phyloP scores from a whole-genome alignment of 1,140 invertebrate species.

The Oppia nitens region DNA sequence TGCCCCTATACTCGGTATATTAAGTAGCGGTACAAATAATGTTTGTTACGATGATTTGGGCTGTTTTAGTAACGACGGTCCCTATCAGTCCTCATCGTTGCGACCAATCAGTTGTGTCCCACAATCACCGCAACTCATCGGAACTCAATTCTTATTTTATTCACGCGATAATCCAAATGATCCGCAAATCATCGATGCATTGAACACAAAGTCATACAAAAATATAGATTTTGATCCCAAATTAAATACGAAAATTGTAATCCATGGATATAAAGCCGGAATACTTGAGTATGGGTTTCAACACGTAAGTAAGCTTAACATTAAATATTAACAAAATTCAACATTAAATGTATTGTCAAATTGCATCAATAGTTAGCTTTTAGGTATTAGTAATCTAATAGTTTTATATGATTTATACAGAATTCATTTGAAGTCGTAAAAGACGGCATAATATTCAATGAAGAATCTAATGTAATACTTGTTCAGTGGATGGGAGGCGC shows the following conservation, averaged over 20 bases:
- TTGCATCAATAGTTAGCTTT: too few relatives aligned
- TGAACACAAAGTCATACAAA: background rate
- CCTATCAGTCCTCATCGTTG: slow-evolving; percentile 18
- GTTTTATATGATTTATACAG: too few relatives aligned
- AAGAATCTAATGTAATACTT: slow-evolving; percentile 28
- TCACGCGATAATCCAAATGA: slow-evolving; percentile 17
- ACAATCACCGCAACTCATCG: slow-evolving; percentile 22
- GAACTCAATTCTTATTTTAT: slow-evolving; percentile 25
- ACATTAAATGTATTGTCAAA: background rate
- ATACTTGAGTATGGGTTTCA: background rate
- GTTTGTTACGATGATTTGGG: slow-evolving; percentile 28
- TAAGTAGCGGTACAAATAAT: background rate
- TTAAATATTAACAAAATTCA: too few relatives aligned
- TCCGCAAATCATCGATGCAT: slow-evolving; percentile 18
- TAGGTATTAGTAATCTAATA: too few relatives aligned
- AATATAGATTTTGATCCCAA: background rate
- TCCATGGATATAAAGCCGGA: slow-evolving; percentile 23
- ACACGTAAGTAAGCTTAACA: background rate
- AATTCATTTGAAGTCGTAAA: slow-evolving; percentile 32
- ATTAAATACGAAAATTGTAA: slow-evolving; percentile 20
- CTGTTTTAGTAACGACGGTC: slow-evolving; percentile 24
- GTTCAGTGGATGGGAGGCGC: slow-evolving; percentile 33
- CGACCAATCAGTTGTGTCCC: slow-evolving; percentile 22
- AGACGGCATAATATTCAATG: slow-evolving; percentile 18
- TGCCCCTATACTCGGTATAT: background rate